These are phyloP conservation scores for Apis cerana DNA, from an alignment of 1,140 invertebrate species.

Conservation along the genomic window DNA sequence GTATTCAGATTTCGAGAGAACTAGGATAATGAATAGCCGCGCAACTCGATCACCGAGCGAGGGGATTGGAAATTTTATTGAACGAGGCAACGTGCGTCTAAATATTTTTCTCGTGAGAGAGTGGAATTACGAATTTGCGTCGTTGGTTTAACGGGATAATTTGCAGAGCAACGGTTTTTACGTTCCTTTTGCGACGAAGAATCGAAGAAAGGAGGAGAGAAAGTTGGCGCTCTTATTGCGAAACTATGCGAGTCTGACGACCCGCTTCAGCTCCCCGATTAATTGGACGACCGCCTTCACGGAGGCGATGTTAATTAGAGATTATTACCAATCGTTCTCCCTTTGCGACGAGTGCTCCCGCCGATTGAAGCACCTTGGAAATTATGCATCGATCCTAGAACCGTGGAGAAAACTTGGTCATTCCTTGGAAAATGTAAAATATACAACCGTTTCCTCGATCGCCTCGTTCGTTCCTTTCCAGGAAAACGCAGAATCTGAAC, in stretches of 20 bases:
- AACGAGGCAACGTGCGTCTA: background rate
- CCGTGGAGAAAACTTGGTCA: too few relatives aligned
- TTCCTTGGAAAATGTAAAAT: background rate
- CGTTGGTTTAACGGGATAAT: too few relatives aligned
- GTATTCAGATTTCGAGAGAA: background rate
- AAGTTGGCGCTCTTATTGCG: background rate
- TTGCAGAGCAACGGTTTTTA: background rate
- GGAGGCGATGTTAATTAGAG: conserved; percentile 24
- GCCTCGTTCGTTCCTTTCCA: background rate
- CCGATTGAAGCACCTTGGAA: background rate
- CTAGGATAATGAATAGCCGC: background rate
- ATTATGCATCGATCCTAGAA: too few relatives aligned
- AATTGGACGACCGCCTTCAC: conserved; percentile 24
- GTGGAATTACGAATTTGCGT: background rate
- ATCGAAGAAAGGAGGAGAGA: background rate
- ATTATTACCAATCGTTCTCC: conserved; percentile 25
- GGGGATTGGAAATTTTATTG: conserved; percentile 1
- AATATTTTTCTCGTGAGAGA: background rate
- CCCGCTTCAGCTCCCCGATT: conserved; percentile 32
- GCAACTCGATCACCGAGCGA: background rate
- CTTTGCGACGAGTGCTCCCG: background rate
- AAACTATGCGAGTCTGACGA: background rate
- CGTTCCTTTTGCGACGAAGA: background rate
- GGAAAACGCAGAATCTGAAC: too few relatives aligned
- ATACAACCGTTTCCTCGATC: background rate